These are phyloP conservation scores for Disparrhopalites patrizii DNA, from an alignment of 2,888 invertebrate genomes.

Conservation along the genomic window DNA sequence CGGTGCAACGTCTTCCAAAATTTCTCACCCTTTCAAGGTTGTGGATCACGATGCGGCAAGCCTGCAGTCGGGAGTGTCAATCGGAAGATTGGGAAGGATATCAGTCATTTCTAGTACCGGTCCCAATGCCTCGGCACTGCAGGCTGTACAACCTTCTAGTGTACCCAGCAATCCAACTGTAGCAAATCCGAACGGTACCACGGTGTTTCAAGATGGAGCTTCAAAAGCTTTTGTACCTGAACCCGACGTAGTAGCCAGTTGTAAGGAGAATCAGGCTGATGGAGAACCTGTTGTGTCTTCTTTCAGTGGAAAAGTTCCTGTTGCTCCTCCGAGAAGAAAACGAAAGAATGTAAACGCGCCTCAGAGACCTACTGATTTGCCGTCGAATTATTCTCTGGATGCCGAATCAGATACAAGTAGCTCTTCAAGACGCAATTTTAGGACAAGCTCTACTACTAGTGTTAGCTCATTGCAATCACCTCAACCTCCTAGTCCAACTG, in stretches of 20 bases:
- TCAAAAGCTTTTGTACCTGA: conserved; percentile 53
- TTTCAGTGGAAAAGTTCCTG: conserved; percentile 52
- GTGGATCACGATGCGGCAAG: conserved; percentile 85
- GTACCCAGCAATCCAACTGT: neutral
- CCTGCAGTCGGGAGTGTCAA: conserved; percentile 81
- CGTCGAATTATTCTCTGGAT: conserved; percentile 17
- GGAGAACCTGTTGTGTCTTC: no score
- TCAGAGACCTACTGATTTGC: conserved; percentile 18
- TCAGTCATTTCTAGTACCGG: conserved; percentile 13
- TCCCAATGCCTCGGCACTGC: conserved; percentile 1
- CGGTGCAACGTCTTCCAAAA: conserved; percentile 55
- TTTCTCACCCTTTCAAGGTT: conserved; percentile 57
- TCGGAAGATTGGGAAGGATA: conserved; percentile 69
- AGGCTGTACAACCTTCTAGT: neutral
- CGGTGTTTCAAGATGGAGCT: neutral
- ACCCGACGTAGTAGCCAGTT: conserved; percentile 83
- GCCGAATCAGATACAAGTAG: neutral
- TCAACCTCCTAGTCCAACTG: conserved; percentile 46
- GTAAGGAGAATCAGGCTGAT: conserved; percentile 24
- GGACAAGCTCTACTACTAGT: conserved; percentile 19
- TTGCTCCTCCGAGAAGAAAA: conserved; percentile 75
- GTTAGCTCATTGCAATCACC: conserved; percentile 29
- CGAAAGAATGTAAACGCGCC: conserved; percentile 47
- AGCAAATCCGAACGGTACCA: neutral
- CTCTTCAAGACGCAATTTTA: neutral